Percentiles rank a stretch among this genome's conserved stretches.
Evolutionary conservation across 2,888 invertebrate genomes (phyloP).

Genomic region (Lagria hirta): DNA sequence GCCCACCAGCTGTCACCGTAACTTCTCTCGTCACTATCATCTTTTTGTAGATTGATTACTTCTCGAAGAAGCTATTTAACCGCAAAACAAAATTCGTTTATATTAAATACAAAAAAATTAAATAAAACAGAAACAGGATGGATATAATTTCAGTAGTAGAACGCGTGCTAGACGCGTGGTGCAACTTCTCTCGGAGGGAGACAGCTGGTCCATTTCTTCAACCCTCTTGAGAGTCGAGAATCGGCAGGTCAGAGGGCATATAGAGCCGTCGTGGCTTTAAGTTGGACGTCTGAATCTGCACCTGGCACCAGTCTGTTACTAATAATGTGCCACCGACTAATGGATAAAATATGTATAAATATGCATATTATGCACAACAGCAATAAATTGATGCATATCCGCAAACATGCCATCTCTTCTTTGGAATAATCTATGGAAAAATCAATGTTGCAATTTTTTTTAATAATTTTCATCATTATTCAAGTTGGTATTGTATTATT

Average conservation of each 20-base stretch:
- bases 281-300: constrained; percentile 44
- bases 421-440: too few species aligned
- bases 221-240: constrained; percentile 25
- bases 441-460: too few species aligned
- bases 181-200: constrained; percentile 19
- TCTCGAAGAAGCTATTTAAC: constrained; percentile 19
- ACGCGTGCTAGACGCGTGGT: constrained; percentile 40
- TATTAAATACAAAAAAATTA: constrained; percentile 6
- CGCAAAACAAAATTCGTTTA: constrained; percentile 23
- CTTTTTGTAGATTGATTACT: constrained; percentile 24
- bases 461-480: too few species aligned
- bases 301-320: constrained; percentile 43
- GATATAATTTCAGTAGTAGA: constrained; percentile 9
- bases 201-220: constrained; percentile 40
- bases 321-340: constrained; percentile 26
- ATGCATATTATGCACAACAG: too few species aligned
- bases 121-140: too few species aligned
- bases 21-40: constrained; percentile 32
- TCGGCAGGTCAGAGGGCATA: constrained; percentile 38
- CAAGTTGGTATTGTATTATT: too few species aligned
- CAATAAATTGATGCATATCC: too few species aligned
- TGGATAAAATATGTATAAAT: constrained; percentile 24
- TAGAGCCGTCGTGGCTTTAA: constrained; percentile 43
- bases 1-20: constrained; percentile 50
- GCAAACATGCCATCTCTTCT: too few species aligned